A percentile compares a stretch with the other conserved stretches of the same genome.
Conservation (phyloP, 2,797 vertebrate genomes). For the Loriculus beryllinus region DNA sequence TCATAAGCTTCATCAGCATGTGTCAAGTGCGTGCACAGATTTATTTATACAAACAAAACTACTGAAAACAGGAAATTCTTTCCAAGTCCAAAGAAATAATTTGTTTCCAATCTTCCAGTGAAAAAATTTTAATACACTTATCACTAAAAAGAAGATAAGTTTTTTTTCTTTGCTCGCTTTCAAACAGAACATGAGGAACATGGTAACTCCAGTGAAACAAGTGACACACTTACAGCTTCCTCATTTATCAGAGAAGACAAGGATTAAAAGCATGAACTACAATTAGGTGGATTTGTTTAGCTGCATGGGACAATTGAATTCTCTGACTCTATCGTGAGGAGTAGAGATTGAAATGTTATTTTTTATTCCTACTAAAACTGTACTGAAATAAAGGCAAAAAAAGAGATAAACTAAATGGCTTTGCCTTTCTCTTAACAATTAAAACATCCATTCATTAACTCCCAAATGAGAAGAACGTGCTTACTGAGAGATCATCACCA, state of each 20-base stretch:
- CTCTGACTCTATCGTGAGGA: neutral
- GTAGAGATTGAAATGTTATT: neutral
- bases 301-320: neutral
- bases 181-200: neutral
- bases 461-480: neutral
- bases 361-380: neutral
- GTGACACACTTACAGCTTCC: neutral
- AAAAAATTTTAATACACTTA: neutral
- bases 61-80: neutral
- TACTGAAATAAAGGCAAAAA: neutral
- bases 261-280: neutral
- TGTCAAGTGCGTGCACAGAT: neutral
- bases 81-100: neutral
- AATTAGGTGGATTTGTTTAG: neutral
- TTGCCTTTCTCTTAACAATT: neutral
- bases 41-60: neutral
- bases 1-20: neutral
- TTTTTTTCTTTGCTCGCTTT: neutral
- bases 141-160: neutral
- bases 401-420: neutral
- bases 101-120: neutral
- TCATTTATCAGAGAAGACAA: neutral
- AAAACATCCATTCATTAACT: neutral
- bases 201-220: neutral
- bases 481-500: constrained; percentile 93